Evolutionary conservation across 2,888 invertebrate genomes (phyloP).

Genomic region (Drosophila cognata): DNA sequence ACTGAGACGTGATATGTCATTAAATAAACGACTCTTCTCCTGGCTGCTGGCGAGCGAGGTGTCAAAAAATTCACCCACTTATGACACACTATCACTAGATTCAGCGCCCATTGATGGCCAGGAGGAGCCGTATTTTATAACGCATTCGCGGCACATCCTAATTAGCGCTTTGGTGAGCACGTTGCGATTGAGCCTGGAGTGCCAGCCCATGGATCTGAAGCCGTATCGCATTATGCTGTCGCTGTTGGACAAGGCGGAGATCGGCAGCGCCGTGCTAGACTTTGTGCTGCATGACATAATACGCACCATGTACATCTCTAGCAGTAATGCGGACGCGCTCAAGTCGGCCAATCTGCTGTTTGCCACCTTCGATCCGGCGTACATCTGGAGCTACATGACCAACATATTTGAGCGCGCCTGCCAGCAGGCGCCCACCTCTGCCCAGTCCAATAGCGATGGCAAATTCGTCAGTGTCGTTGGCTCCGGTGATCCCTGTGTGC

Average conservation of each 20-base stretch:
- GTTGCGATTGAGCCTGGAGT: constrained; percentile 86
- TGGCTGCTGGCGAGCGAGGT: constrained; percentile 93
- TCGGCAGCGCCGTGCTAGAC: constrained; percentile 92
- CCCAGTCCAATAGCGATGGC: constrained; percentile 60
- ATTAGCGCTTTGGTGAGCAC: constrained; percentile 88
- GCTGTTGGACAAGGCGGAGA: constrained; percentile 93
- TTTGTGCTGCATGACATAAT: constrained; percentile 92
- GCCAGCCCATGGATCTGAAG: constrained; percentile 87
- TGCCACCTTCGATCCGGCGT: constrained; percentile 92
- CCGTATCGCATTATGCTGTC: constrained; percentile 93
- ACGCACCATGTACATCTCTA: constrained; percentile 87
- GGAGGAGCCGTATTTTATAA: constrained; percentile 87
- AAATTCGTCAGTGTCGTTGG: constrained; percentile 86
- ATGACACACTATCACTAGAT: constrained; percentile 74
- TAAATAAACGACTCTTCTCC: constrained; percentile 93
- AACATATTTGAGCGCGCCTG: constrained; percentile 88
- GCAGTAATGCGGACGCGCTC: constrained; percentile 88
- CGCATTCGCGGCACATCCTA: constrained; percentile 89
- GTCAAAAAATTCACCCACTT: constrained; percentile 85
- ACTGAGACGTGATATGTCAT: constrained; percentile 94
- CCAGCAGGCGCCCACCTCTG: constrained; percentile 72
- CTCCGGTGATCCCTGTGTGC: constrained; percentile 87
- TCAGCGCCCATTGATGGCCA: constrained; percentile 52
- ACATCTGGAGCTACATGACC: constrained; percentile 93
- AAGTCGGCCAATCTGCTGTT: constrained; percentile 94